Evolutionary conservation across 2,113 vertebrate genomes (phyloP), one percentile per base, ranked within the genome.

Genomic region (Prochilodus magdalenae): DNA sequence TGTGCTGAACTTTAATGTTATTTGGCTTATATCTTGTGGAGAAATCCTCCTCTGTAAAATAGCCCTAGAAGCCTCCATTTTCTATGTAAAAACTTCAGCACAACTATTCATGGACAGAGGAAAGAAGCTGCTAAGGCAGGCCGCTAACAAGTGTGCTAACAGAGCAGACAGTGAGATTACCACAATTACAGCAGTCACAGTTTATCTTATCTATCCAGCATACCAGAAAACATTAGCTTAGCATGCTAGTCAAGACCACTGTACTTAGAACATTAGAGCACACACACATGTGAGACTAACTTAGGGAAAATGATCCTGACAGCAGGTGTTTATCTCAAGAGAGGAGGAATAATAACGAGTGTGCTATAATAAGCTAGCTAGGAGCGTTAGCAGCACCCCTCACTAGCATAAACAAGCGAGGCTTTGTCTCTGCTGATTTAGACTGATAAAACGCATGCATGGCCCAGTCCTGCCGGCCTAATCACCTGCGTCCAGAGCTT

Each of bases 51-150:
- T 57, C n/a, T 57, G 22, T 22, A 13, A 57, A 57, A 57, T 8
- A 20, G 3, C 53, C 20, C 18, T 8, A 55, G 15, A 55, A 5
- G 15, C 55, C 78, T 80, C 7, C 8, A 8, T 44, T 44, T 44
- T 44, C 85, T 83, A 82, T 88, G 86, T 91, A 91, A 93, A 90
- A 88, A 89, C 82, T 83, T 44, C 14, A 75, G 86, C 87, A 88
- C 66, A 57, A 82, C 92, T 90, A 84, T 90, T 84, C 87, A 77
- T 85, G 79, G 67, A 74, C 74, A n/a, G 85, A 75, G 69, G 79
- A 70, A 70, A 20, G 40, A 44, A 44, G 40, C 40, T 44, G 40
- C 40, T 44, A 44, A 44, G 84, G 81, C 67, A 29, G 80, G 33
- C 12, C 66, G 0, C 59, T 8, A 81, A 84, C 14, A 15, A 66